Evolutionary conservation across 2,113 vertebrate genomes (phyloP).

Genomic region (Hiodon alosoides): DNA sequence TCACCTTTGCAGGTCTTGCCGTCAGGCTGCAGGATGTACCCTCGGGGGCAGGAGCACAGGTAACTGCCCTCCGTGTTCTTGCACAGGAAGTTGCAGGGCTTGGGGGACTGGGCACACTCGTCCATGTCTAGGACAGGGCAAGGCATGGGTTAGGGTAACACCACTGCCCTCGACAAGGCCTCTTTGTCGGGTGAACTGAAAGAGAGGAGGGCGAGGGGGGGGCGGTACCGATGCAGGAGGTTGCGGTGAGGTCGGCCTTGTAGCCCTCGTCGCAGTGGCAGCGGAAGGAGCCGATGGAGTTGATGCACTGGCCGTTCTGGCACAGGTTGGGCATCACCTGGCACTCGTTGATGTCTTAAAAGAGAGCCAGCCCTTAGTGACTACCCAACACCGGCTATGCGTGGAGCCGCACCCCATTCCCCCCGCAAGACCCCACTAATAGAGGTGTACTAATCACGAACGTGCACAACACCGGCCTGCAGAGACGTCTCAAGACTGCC

Average conservation of each 20-base stretch:
- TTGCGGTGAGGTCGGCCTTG: slow-evolving; percentile 77
- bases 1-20: slow-evolving; percentile 94
- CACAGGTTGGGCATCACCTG: slow-evolving; percentile 88
- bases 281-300: slow-evolving; percentile 77
- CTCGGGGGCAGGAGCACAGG: slow-evolving; percentile 89
- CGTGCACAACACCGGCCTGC: too few species aligned
- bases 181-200: background rate
- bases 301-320: slow-evolving; percentile 84
- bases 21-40: slow-evolving; percentile 93
- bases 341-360: slow-evolving; percentile 91
- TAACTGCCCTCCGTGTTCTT: slow-evolving; percentile 95
- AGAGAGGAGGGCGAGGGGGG: background rate
- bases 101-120: slow-evolving; percentile 89
- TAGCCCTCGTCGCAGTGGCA: slow-evolving; percentile 85
- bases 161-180: background rate
- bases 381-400: too few species aligned
- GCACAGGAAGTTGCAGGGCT: slow-evolving; percentile 98
- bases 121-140: slow-evolving; percentile 76
- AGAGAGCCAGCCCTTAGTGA: too few species aligned
- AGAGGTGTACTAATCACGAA: too few species aligned
- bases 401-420: too few species aligned
- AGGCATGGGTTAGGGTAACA: background rate
- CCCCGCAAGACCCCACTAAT: background rate
- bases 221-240: slow-evolving; percentile 77
- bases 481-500: too few species aligned